Conservation (phyloP, 2,113 vertebrate species). For the Corythoichthys haematopterus region DNA sequence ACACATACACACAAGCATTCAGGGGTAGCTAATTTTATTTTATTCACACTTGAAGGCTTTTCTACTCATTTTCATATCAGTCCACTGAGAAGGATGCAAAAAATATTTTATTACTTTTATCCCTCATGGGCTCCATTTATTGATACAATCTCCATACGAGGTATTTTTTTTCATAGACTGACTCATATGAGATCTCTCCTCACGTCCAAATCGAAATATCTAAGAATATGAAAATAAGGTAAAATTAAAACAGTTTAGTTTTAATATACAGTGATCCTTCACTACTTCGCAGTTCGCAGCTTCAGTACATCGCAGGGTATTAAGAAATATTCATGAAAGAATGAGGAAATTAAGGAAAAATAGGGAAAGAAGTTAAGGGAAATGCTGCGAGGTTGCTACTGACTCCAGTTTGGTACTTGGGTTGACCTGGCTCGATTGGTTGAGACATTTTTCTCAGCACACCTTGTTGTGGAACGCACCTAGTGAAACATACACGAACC, state of each 20-base stretch:
- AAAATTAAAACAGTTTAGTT: not conserved
- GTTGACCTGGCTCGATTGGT: no score
- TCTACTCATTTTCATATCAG: not conserved
- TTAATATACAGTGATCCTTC: not conserved
- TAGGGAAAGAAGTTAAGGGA: no score
- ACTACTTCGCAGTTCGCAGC: no score
- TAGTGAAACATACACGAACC: no score
- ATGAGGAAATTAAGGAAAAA: no score
- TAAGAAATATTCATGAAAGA: no score
- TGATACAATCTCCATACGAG: not conserved
- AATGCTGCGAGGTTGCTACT: no score
- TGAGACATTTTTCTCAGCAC: no score
- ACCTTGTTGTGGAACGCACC: no score
- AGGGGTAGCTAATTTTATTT: not conserved
- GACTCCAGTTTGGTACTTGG: no score
- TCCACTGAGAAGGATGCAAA: not conserved
- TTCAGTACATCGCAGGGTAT: no score
- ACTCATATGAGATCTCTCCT: not conserved
- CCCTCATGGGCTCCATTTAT: not conserved
- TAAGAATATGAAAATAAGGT: not conserved
- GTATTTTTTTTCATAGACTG: not conserved
- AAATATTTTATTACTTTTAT: not conserved
- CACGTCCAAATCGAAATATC: not conserved
- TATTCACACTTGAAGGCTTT: not conserved
- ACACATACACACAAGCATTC: not conserved